These are phyloP conservation scores for Micrastur ruficollis DNA, from an alignment of 2,797 vertebrate species.

Conservation along the genomic window DNA sequence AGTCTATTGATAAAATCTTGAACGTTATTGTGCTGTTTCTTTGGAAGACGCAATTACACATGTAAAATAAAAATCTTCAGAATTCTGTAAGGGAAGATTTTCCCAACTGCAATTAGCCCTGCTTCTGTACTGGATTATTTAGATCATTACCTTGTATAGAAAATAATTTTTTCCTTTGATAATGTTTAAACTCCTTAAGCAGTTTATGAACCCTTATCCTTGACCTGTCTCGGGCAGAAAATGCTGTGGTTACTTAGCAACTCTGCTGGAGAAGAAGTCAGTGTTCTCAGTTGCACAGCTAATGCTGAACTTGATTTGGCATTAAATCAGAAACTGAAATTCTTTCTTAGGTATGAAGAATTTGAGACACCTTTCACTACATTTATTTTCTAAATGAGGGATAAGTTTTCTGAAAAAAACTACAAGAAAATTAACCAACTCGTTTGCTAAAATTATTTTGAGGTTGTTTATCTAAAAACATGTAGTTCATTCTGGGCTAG, in stretches of 20 bases:
- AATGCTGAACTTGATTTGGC: slow-evolving; percentile 18
- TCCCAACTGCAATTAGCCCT: neutral
- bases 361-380: neutral
- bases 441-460: neutral
- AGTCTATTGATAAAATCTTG: neutral
- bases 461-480: neutral
- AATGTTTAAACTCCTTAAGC: neutral
- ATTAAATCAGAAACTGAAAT: slow-evolving; percentile 10
- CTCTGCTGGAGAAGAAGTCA: neutral
- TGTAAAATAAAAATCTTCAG: neutral
- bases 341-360: neutral
- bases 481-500: neutral
- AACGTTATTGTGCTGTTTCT: fast-evolving
- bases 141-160: neutral
- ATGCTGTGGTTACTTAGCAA: slow-evolving; percentile 22
- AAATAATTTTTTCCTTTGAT: neutral
- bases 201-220: neutral
- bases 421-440: neutral
- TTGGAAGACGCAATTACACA: neutral
- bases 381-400: neutral
- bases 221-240: neutral
- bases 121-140: neutral
- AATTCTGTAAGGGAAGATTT: neutral
- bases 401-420: neutral
- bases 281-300: neutral